Evolutionary conservation across 2,113 vertebrate species (phyloP).

Genomic region (Paradoxurus hermaphroditus): DNA sequence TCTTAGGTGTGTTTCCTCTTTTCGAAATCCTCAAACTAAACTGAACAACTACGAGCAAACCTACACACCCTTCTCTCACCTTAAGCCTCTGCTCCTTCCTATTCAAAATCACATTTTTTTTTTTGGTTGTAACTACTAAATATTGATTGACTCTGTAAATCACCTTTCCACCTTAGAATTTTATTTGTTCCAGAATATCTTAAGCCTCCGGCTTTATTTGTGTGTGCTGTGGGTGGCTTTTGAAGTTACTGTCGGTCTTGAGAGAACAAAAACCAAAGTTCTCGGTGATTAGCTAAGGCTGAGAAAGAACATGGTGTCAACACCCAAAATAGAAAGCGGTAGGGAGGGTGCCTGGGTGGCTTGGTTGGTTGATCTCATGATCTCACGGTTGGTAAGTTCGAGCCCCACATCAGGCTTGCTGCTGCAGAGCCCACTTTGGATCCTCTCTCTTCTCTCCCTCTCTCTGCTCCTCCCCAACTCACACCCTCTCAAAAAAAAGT

Average conservation of each 20-base stretch:
- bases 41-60: background rate
- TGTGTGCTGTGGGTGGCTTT: constrained; percentile 49
- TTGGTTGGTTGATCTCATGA: too few species aligned
- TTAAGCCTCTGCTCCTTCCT: background rate
- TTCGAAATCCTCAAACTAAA: background rate
- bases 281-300: constrained; percentile 44
- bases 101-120: constrained; percentile 1
- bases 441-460: too few species aligned
- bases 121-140: background rate
- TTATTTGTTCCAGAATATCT: background rate
- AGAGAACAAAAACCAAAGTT: background rate
- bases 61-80: background rate
- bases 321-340: constrained; percentile 44
- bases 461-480: too few species aligned
- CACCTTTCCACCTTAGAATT: constrained; percentile 6
- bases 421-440: too few species aligned
- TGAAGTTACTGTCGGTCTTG: constrained; percentile 40
- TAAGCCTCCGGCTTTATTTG: constrained; percentile 28
- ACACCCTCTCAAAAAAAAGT: too few species aligned
- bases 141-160: constrained; percentile 14
- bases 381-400: too few species aligned
- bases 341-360: background rate
- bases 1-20: background rate
- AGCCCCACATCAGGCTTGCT: too few species aligned
- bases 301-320: constrained; percentile 56